phyloP scores from a whole-genome alignment of 2,888 invertebrate genomes.

The Melanostoma mellinum region DNA sequence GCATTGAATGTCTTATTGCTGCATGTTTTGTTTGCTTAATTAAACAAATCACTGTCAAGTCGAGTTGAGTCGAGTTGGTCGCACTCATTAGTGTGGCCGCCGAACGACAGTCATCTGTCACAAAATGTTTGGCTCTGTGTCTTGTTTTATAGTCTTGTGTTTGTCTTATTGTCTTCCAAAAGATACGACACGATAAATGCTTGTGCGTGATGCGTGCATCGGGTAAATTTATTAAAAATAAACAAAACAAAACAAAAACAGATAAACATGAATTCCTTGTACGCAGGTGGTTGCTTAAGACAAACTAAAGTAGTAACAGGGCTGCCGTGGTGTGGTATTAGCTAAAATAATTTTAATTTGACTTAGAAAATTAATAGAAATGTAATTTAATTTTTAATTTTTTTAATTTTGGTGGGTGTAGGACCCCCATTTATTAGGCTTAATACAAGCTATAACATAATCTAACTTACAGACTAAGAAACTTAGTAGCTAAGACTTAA shows the following conservation, averaged over 20 bases:
- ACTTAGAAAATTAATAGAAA: background rate
- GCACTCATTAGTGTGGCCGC: slow-evolving; percentile 69
- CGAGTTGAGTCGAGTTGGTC: slow-evolving; percentile 16
- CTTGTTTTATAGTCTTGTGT: slow-evolving; percentile 60
- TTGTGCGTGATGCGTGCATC: slow-evolving; percentile 60
- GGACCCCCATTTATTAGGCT: too few relatives aligned
- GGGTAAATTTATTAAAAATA: slow-evolving; percentile 34
- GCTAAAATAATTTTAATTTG: background rate
- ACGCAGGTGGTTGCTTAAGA: slow-evolving; percentile 32
- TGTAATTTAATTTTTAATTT: too few relatives aligned
- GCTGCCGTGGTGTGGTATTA: background rate
- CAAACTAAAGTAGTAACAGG: background rate
- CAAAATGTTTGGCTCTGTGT: slow-evolving; percentile 53
- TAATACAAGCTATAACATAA: too few relatives aligned
- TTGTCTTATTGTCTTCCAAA: slow-evolving; percentile 31
- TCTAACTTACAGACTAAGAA: too few relatives aligned
- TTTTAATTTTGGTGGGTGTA: too few relatives aligned
- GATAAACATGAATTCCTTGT: slow-evolving; percentile 22
- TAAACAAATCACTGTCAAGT: slow-evolving; percentile 65
- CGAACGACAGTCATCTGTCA: slow-evolving; percentile 70
- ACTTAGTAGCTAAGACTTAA: too few relatives aligned
- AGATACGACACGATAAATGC: slow-evolving; percentile 14
- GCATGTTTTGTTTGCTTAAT: slow-evolving; percentile 70
- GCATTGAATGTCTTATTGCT: background rate
- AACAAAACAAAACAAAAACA: slow-evolving; percentile 9